These are phyloP conservation scores for Nylanderia fulva DNA, from an alignment of 1,140 invertebrate species.

Conservation along the genomic window DNA sequence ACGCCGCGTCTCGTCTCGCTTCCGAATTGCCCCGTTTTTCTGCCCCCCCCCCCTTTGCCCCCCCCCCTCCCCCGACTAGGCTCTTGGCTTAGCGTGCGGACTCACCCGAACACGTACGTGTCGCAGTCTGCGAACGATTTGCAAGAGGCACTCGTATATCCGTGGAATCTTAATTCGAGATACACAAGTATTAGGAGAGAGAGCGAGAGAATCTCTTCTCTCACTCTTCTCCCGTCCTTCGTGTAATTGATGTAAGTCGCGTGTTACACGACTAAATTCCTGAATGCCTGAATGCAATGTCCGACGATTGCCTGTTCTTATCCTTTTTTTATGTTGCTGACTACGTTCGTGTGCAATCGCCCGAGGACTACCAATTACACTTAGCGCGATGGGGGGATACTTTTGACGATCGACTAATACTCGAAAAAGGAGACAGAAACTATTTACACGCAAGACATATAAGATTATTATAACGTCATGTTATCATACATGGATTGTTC, in stretches of 20 bases:
- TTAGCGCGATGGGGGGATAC: constrained; percentile 15
- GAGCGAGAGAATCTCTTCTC: background rate
- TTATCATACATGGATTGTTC: background rate
- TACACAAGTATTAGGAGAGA: background rate
- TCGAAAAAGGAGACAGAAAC: background rate
- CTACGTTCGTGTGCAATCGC: constrained; percentile 19
- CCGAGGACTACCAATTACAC: constrained; percentile 8
- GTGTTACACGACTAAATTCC: constrained; percentile 59
- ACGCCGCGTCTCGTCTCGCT: constrained; percentile 63
- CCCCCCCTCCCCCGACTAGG: too few species aligned
- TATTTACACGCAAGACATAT: background rate
- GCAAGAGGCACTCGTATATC: constrained; percentile 46
- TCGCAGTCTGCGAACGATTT: constrained; percentile 42
- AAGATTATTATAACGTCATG: constrained; percentile 1
- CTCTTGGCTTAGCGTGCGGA: too few species aligned
- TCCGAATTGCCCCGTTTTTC: constrained; percentile 72
- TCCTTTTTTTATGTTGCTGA: constrained; percentile 40
- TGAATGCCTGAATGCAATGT: constrained; percentile 31
- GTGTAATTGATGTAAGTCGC: constrained; percentile 62
- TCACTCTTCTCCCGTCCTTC: background rate
- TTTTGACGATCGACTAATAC: background rate
- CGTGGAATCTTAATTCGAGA: constrained; percentile 51
- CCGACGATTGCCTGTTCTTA: constrained; percentile 28
- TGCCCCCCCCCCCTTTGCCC: too few species aligned
- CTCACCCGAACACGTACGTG: constrained; percentile 54